Conservation (phyloP, 2,888 invertebrate species). For the Pollenia angustigena region DNA sequence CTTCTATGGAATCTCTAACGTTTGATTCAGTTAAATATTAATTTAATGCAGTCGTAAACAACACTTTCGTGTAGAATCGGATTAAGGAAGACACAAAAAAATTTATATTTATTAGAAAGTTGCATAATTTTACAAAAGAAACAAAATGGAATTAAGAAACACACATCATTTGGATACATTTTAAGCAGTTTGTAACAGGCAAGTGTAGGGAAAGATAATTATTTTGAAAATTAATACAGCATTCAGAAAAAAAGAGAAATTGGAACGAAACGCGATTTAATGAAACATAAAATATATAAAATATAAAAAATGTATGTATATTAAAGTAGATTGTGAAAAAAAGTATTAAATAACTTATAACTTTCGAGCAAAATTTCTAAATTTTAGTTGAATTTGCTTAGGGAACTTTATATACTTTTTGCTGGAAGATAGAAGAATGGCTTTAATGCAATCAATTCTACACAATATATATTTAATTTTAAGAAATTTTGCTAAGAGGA, state of each 20-base stretch:
- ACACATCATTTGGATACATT: no score
- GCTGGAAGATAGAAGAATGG: no score
- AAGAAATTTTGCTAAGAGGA: background rate
- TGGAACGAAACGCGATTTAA: slow-evolving; percentile 8
- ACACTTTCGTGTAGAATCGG: background rate
- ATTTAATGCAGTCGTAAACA: slow-evolving; percentile 2
- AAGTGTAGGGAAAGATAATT: background rate
- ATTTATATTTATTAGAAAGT: background rate
- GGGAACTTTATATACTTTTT: no score
- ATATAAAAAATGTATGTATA: no score
- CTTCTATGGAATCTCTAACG: background rate
- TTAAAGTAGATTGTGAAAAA: no score
- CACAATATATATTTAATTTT: no score
- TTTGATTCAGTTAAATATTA: background rate
- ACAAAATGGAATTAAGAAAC: slow-evolving; percentile 3
- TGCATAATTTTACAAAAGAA: background rate
- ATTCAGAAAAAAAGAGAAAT: background rate
- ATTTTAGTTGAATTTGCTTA: no score
- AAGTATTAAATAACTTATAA: no score
- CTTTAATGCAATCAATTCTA: no score
- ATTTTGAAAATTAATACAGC: background rate
- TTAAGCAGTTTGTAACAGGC: background rate
- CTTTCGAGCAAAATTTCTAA: background rate
- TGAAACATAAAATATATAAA: slow-evolving; percentile 3
- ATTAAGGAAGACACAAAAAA: background rate